A percentile compares a stretch with the other conserved stretches of the same genome.
These are phyloP conservation scores for Yponomeuta cagnagella DNA, from an alignment of 2,888 invertebrate species.

Conservation along the genomic window DNA sequence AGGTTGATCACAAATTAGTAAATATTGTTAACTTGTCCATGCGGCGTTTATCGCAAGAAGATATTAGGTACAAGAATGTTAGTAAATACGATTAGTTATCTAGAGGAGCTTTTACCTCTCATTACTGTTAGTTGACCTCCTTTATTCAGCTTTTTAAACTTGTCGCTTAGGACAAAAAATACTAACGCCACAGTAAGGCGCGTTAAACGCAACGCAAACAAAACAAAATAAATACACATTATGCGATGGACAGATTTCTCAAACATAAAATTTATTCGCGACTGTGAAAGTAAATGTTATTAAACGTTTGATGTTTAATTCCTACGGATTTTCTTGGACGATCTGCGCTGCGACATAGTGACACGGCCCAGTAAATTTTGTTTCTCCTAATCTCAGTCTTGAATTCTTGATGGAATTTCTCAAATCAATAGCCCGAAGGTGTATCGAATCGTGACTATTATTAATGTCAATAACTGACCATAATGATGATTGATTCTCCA, in stretches of 20 bases:
- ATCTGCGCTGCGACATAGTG: neutral
- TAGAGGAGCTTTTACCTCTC: conserved; percentile 60
- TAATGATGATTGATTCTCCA: conserved; percentile 40
- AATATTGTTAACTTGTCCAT: neutral
- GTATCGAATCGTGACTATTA: conserved; percentile 24
- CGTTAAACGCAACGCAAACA: neutral
- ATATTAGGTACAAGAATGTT: neutral
- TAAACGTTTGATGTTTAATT: neutral
- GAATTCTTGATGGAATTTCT: neutral
- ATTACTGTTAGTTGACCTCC: conserved; percentile 63
- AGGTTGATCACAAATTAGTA: neutral
- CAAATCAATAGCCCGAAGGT: conserved; percentile 23
- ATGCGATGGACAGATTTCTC: neutral
- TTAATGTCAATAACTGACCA: conserved; percentile 23
- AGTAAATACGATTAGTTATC: conserved; percentile 38
- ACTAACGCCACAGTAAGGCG: conserved; percentile 28
- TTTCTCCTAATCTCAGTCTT: neutral
- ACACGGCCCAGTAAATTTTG: neutral
- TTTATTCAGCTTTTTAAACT: conserved; percentile 42
- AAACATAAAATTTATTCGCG: neutral
- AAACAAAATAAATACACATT: neutral
- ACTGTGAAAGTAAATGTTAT: neutral
- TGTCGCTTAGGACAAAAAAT: conserved; percentile 9
- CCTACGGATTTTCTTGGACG: neutral
- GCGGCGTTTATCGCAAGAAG: neutral